Conservation (phyloP, 92 coral and sea anemone genomes). For the Phenganax subtilis region DNA sequence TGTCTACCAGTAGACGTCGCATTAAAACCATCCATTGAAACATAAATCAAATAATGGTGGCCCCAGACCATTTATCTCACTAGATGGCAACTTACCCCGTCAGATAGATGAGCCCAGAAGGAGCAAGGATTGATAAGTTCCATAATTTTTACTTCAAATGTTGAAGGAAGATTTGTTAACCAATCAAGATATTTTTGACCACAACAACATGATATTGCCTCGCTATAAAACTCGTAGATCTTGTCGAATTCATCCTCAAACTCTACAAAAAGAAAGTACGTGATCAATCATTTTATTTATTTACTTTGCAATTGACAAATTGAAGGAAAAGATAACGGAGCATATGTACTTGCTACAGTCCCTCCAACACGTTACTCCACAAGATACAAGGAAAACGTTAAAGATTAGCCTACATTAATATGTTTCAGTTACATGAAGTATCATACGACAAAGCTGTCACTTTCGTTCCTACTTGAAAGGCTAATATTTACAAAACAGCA, state of each 20-base stretch:
- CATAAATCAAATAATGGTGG: too few relatives aligned
- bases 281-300: background rate
- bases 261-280: background rate
- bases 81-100: conserved; percentile 52
- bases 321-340: too few relatives aligned
- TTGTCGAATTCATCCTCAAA: conserved; percentile 6
- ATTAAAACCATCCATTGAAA: too few relatives aligned
- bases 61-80: background rate
- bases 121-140: conserved; percentile 75
- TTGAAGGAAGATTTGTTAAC: conserved; percentile 10
- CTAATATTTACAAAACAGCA: too few relatives aligned
- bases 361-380: too few relatives aligned
- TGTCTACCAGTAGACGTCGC: too few relatives aligned
- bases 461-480: too few relatives aligned
- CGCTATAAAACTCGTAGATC: conserved; percentile 17
- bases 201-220: conserved; percentile 9
- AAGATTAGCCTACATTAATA: too few relatives aligned
- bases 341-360: too few relatives aligned
- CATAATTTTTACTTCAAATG: conserved; percentile 65
- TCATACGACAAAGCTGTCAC: too few relatives aligned
- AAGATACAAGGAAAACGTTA: too few relatives aligned
- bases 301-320: background rate
- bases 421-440: too few relatives aligned
- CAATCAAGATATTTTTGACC: background rate
- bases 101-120: conserved; percentile 80